phyloP scores from a whole-genome alignment of 2,797 vertebrate species.

The Sphaeramia orbicularis region DNA sequence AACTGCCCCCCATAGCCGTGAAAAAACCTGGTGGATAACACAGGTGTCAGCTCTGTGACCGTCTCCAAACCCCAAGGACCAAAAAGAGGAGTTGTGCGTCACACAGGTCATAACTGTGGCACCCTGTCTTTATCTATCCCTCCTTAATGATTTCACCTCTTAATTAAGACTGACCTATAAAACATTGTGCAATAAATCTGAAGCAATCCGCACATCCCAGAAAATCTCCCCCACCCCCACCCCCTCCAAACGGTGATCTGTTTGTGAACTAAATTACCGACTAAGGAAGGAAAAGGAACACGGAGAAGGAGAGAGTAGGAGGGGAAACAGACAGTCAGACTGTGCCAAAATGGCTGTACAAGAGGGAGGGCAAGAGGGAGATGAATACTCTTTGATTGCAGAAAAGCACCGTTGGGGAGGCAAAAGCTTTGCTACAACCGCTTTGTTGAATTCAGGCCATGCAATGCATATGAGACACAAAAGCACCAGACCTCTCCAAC shows the following conservation, averaged over 20 bases:
- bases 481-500: slow-evolving; percentile 62
- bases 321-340: slow-evolving; percentile 52
- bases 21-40: slow-evolving; percentile 25
- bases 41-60: slow-evolving; percentile 45
- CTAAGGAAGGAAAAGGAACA: slow-evolving; percentile 31
- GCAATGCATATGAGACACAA: slow-evolving; percentile 60
- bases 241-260: slow-evolving; percentile 21
- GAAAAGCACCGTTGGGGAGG: slow-evolving; percentile 71
- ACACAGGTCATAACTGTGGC: slow-evolving; percentile 36
- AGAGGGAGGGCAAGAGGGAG: slow-evolving; percentile 63
- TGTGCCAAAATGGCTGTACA: slow-evolving; percentile 66
- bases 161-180: slow-evolving; percentile 76
- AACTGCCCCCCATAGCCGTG: slow-evolving; percentile 21
- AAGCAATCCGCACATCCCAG: slow-evolving; percentile 47
- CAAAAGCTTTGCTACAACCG: slow-evolving; percentile 68
- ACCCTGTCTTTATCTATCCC: slow-evolving; percentile 54
- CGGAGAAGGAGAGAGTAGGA: slow-evolving; percentile 41
- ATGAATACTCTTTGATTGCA: slow-evolving; percentile 79
- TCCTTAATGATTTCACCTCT: slow-evolving; percentile 70
- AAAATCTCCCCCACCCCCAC: slow-evolving; percentile 45
- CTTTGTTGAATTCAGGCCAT: slow-evolving; percentile 77
- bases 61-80: slow-evolving; percentile 25
- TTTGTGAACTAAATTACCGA: slow-evolving; percentile 39
- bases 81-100: slow-evolving; percentile 34
- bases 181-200: slow-evolving; percentile 69